These are phyloP conservation scores for Coendou prehensilis DNA, from an alignment of 2,797 vertebrate genomes.

Conservation along the genomic window DNA sequence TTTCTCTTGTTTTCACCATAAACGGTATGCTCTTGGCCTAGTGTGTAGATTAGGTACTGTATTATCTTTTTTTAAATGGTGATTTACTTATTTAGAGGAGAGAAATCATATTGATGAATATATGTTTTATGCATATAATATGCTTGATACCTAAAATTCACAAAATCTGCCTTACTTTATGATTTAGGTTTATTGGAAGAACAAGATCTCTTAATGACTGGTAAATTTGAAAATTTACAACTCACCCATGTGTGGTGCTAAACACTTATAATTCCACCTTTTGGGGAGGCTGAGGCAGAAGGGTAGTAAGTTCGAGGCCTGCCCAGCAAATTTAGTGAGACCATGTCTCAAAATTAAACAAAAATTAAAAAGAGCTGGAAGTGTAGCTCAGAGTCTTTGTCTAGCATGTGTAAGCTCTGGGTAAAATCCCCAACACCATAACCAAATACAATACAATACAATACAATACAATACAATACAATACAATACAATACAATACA, in stretches of 20 bases:
- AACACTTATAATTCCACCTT: neutral
- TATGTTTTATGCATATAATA: neutral
- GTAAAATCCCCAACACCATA: no score
- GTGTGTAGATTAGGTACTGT: neutral
- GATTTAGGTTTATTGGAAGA: neutral
- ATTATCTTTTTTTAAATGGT: neutral
- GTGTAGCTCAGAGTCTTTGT: neutral
- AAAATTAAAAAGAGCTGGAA: neutral
- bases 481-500: neutral
- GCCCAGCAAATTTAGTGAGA: neutral
- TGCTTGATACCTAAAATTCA: neutral
- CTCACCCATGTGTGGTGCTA: neutral
- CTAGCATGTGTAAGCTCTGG: no score
- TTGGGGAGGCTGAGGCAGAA: neutral
- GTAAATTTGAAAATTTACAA: neutral
- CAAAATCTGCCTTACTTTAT: slow-evolving; percentile 25
- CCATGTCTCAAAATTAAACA: neutral
- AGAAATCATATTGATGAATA: neutral
- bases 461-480: no score
- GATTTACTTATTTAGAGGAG: neutral
- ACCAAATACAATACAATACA: neutral
- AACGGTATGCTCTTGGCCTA: neutral
- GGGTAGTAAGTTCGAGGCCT: neutral
- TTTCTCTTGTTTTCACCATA: neutral
- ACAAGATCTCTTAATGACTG: neutral